Conservation (phyloP, 2,888 invertebrate genomes). For the Cerastoderma edule region DNA sequence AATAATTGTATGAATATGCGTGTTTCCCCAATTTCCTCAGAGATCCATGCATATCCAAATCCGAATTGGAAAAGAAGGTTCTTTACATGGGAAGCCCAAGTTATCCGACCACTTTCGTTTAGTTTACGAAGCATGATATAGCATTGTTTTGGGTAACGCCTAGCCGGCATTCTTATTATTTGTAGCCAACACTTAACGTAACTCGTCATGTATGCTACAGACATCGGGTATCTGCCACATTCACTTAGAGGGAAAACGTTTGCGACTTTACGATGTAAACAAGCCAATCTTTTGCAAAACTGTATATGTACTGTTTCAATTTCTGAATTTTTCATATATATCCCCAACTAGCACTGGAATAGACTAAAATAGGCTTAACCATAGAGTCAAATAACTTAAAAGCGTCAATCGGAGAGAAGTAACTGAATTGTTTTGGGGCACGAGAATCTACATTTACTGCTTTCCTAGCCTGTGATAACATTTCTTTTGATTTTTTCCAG, state of each 20-base stretch:
- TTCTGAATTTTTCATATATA: constrained; percentile 8
- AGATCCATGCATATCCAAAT: constrained; percentile 26
- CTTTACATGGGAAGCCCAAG: constrained; percentile 24
- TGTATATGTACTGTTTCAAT: too few species aligned
- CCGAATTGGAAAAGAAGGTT: constrained; percentile 10
- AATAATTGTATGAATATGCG: constrained; percentile 4
- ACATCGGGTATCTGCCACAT: too few species aligned
- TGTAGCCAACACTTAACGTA: constrained; percentile 30
- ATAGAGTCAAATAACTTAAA: constrained; percentile 29
- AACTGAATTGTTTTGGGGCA: constrained; percentile 7
- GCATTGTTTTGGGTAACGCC: constrained; percentile 23
- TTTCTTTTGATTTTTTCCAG: constrained; percentile 6
- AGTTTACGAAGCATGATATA: constrained; percentile 26
- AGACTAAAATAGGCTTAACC: constrained; percentile 4
- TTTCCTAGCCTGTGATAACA: background rate
- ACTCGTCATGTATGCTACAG: too few species aligned
- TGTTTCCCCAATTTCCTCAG: constrained; percentile 21
- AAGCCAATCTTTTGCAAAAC: constrained; percentile 7
- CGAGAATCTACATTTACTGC: background rate
- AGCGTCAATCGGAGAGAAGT: background rate
- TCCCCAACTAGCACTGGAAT: constrained; percentile 20
- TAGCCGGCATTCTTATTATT: constrained; percentile 18
- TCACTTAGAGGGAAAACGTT: too few species aligned
- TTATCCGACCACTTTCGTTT: constrained; percentile 18
- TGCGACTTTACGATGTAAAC: background rate